Evolutionary conservation across 2,797 vertebrate genomes (phyloP), one percentile per base, ranked within the genome.

Genomic region (Anguilla megastoma): DNA sequence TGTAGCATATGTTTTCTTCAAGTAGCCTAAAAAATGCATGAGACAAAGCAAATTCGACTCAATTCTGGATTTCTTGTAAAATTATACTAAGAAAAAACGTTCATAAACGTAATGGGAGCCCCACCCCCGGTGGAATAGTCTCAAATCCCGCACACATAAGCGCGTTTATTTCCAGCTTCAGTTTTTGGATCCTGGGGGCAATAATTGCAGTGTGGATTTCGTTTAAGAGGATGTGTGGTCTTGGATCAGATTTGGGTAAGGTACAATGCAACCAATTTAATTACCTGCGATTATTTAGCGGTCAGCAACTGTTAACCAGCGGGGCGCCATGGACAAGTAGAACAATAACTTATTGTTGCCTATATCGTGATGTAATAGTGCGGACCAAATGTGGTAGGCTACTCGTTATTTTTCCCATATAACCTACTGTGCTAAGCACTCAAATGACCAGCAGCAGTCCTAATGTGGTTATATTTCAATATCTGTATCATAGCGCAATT

Each of bases 151-250:
- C 86, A 27, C 86, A 87, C 71, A 21, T 82, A 71, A 71, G 74
- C 54, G 50, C n/a, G 86, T 82, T 83, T 83, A 84, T 84, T 84
- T 84, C 58, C 86, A 83, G 79, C 54, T 66, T 58, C 79, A 84
- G 56, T 60, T 84, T 27, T 71, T 76, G 27, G 76, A 82, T 87
- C 76, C 48, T 60, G 74, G 54, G 86, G 79, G 54, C 84, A 60
- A 87, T 87, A 69, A 87, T 87, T 50, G 86, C 60, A 21, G 76
- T 50, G 79, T 45, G 83, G 54, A 66, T 87, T 84, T 60, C 50
- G 58, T 54, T 27, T 87, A 33, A 33, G n/a, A 24, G 33, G 41
- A 48, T 41, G n/a, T 36, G 41, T 45, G 52, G 48, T 87, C 86
- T 24, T 60, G 30, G 45, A 86, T 36, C 85, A 52, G 48, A 76